phyloP scores from a whole-genome alignment of 1,140 invertebrate genomes.

The Drosophila gunungcola region DNA sequence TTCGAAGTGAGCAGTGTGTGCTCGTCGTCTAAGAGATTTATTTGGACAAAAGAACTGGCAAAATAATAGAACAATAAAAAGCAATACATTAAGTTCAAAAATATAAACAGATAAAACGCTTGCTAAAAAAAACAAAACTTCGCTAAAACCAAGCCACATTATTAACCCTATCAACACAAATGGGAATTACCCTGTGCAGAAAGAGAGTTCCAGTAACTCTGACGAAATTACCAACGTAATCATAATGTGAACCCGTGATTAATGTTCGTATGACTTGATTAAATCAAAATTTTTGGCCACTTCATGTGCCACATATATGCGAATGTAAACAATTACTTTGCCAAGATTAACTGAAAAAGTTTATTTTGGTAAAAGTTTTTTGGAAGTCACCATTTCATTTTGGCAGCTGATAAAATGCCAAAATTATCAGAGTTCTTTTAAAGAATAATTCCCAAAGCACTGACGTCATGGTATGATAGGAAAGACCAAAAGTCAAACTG shows the following conservation, averaged over 20 bases:
- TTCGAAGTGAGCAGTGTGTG: too few relatives aligned
- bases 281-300: conserved; percentile 26
- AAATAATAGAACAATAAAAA: too few relatives aligned
- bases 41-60: neutral
- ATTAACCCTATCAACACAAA: neutral
- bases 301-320: conserved; percentile 14
- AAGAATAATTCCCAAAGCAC: conserved; percentile 12
- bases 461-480: conserved; percentile 31
- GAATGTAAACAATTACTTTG: conserved; percentile 27
- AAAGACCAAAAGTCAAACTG: conserved; percentile 19
- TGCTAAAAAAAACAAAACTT: neutral
- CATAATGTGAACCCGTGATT: conserved; percentile 32
- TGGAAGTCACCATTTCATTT: conserved; percentile 7
- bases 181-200: neutral
- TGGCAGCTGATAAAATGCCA: conserved; percentile 30
- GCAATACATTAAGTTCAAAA: too few relatives aligned
- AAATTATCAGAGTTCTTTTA: conserved; percentile 11
- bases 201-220: conserved; percentile 16
- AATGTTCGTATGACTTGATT: conserved; percentile 30
- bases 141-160: neutral
- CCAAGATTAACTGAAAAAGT: conserved; percentile 24
- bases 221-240: conserved; percentile 6
- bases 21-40: neutral
- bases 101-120: neutral
- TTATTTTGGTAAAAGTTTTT: conserved; percentile 21